A percentile compares a stretch with the other conserved stretches of the same genome.
phyloP scores from a whole-genome alignment of 1,140 invertebrate species.

The Drosophila serrata region DNA sequence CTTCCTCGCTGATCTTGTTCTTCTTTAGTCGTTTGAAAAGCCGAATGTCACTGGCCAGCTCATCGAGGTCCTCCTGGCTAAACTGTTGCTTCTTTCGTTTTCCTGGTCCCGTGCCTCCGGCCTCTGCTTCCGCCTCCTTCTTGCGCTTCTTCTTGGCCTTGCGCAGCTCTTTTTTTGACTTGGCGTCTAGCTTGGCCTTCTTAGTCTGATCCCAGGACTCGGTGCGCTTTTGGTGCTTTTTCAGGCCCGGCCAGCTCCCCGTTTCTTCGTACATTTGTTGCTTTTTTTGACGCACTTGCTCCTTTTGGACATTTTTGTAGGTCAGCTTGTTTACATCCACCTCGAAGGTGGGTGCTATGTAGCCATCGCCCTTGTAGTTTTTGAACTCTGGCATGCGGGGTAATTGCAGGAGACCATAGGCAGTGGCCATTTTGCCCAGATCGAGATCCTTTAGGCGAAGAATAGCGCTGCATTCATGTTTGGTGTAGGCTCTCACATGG shows the following conservation, averaged over 20 bases:
- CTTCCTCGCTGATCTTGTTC: conserved; percentile 90
- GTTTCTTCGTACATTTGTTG: conserved; percentile 90
- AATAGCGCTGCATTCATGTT: conserved; percentile 97
- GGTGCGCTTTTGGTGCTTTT: conserved; percentile 88
- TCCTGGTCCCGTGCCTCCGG: conserved; percentile 79
- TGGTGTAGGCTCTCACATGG: conserved; percentile 96
- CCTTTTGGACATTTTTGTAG: conserved; percentile 93
- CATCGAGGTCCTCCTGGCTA: conserved; percentile 92
- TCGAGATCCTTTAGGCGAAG: conserved; percentile 96
- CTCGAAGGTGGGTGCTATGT: conserved; percentile 87
- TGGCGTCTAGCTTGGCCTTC: conserved; percentile 90
- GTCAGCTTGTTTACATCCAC: conserved; percentile 92
- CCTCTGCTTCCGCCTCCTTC: conserved; percentile 63
- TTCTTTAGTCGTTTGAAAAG: conserved; percentile 96
- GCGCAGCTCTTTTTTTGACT: conserved; percentile 87
- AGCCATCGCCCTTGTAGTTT: conserved; percentile 88
- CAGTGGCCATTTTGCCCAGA: conserved; percentile 93
- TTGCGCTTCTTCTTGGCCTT: conserved; percentile 87
- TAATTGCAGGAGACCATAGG: conserved; percentile 95
- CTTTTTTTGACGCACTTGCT: conserved; percentile 91
- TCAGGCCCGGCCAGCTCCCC: conserved; percentile 91
- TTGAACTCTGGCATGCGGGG: conserved; percentile 98
- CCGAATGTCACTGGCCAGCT: conserved; percentile 92
- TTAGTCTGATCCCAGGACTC: conserved; percentile 94
- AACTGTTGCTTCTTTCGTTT: conserved; percentile 87